A percentile compares a stretch with the other conserved stretches of the same genome.
phyloP scores from a whole-genome alignment of 2,113 vertebrate species.

The Percina caprodes region DNA sequence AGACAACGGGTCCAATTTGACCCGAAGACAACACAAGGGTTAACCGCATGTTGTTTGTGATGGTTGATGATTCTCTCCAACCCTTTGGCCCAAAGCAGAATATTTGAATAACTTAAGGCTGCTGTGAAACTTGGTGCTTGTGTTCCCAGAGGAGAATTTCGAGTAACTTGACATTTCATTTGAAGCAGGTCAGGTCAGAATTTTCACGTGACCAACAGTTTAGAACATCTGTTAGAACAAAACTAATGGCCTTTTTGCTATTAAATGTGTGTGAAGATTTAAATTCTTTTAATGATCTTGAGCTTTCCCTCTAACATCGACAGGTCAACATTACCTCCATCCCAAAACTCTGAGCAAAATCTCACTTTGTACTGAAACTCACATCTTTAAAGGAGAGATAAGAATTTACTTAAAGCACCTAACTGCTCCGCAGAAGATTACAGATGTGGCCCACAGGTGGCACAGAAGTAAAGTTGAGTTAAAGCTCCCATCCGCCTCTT shows the following conservation, averaged over 20 bases:
- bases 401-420: neutral
- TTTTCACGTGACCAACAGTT: neutral
- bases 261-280: neutral
- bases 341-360: neutral
- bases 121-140: neutral
- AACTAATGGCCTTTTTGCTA: neutral
- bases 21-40: no score
- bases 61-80: neutral
- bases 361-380: neutral
- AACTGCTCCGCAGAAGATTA: neutral
- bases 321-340: no score
- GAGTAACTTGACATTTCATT: conserved; percentile 1
- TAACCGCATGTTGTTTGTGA: neutral
- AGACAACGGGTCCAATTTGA: no score
- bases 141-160: neutral
- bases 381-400: neutral
- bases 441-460: neutral
- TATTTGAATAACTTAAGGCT: neutral
- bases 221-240: neutral
- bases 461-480: neutral
- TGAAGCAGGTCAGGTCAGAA: neutral
- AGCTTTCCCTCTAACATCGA: neutral
- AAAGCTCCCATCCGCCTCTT: neutral
- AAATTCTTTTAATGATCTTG: neutral
- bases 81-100: neutral